Percentiles rank a stretch among this genome's conserved stretches.
phyloP scores from a whole-genome alignment of 2,797 vertebrate genomes.

The Muscicapa striata region DNA sequence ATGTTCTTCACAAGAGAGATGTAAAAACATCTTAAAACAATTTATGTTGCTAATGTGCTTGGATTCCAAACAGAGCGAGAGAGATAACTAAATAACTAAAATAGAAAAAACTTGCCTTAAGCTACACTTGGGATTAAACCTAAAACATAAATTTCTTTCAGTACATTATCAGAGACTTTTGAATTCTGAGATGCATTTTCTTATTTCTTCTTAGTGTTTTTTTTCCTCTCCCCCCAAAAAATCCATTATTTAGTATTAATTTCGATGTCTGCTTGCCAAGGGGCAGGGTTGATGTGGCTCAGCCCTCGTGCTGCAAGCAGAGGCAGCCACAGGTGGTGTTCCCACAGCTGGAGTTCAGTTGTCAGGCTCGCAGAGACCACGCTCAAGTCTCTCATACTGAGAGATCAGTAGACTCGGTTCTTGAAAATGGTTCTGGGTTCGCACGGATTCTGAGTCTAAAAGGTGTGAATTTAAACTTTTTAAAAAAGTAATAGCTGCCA shows the following conservation, averaged over 20 bases:
- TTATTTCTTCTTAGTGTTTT: neutral
- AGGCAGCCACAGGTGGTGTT: neutral
- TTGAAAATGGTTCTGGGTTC: conserved; percentile 47
- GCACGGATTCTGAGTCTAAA: conserved; percentile 51
- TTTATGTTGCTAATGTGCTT: neutral
- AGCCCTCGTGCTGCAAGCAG: neutral
- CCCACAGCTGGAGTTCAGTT: conserved; percentile 27
- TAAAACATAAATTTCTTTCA: neutral
- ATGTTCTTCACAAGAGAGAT: neutral
- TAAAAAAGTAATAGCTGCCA: conserved; percentile 68
- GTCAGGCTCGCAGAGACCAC: conserved; percentile 49
- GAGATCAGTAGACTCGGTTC: conserved; percentile 34
- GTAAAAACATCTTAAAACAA: neutral
- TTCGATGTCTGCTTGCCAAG: neutral
- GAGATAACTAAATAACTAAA: neutral
- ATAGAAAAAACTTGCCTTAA: conserved; percentile 50
- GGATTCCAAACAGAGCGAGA: neutral
- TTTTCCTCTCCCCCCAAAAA: rapidly evolving
- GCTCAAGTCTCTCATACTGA: conserved; percentile 69
- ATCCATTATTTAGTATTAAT: neutral
- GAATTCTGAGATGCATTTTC: neutral
- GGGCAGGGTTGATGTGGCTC: neutral
- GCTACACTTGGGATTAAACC: neutral
- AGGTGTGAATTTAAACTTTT: conserved; percentile 69
- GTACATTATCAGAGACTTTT: neutral